Percentiles rank a stretch among this genome's conserved stretches.
These are phyloP conservation scores for Nomada fabriciana DNA, from an alignment of 2,888 invertebrate species.

Conservation along the genomic window DNA sequence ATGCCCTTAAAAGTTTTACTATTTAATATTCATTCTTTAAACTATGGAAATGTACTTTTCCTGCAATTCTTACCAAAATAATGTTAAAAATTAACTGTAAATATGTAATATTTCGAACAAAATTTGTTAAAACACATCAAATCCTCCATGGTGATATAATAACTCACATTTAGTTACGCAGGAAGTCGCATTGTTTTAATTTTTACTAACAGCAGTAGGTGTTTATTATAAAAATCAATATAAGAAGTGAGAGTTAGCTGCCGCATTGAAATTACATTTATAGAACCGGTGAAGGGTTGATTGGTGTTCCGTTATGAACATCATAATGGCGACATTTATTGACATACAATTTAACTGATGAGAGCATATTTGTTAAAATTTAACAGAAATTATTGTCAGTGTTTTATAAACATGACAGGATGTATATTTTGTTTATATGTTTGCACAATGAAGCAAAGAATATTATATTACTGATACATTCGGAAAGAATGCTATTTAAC, in stretches of 20 bases:
- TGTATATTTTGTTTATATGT: constrained; percentile 82
- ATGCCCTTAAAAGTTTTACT: constrained; percentile 47
- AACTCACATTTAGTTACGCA: constrained; percentile 57
- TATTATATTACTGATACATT: constrained; percentile 78
- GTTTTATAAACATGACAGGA: constrained; percentile 84
- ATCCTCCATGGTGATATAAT: constrained; percentile 38
- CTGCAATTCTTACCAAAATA: constrained; percentile 40
- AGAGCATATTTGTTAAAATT: constrained; percentile 82
- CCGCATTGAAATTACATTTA: constrained; percentile 56
- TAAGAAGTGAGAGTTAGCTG: constrained; percentile 64
- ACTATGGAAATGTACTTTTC: constrained; percentile 41
- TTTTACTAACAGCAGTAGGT: constrained; percentile 51
- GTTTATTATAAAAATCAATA: constrained; percentile 42
- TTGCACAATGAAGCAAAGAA: constrained; percentile 79
- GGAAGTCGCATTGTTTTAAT: constrained; percentile 55
- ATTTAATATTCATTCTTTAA: constrained; percentile 42
- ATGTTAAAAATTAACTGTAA: constrained; percentile 49
- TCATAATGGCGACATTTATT: constrained; percentile 46
- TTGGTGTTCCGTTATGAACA: constrained; percentile 44
- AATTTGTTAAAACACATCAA: constrained; percentile 55
- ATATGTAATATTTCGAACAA: constrained; percentile 58
- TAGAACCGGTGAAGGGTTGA: constrained; percentile 49
- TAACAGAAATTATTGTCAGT: constrained; percentile 83
- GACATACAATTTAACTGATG: constrained; percentile 44
- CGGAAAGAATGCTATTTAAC: constrained; percentile 80